Evolutionary conservation across 2,113 vertebrate species (phyloP).

Genomic region (Channa argus): DNA sequence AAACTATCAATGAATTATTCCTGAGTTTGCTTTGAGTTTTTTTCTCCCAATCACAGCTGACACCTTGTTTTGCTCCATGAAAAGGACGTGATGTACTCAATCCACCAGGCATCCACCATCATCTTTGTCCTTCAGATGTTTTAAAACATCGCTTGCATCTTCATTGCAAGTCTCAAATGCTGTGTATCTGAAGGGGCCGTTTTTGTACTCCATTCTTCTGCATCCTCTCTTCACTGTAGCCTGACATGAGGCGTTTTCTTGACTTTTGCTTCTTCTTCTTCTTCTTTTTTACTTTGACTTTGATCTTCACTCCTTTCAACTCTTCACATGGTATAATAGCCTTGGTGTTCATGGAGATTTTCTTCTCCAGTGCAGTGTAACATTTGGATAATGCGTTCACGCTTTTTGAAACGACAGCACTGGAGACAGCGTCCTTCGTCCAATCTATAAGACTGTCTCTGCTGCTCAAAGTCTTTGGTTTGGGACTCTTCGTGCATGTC

Average conservation of each 20-base stretch:
- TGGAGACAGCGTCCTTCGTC: slow-evolving; percentile 54
- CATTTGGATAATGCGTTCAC: slow-evolving; percentile 67
- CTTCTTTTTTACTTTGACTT: slow-evolving; percentile 50
- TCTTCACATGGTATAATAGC: slow-evolving; percentile 67
- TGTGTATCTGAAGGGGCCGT: slow-evolving; percentile 28
- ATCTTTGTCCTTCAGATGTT: background rate
- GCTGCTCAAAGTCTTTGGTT: slow-evolving; percentile 40
- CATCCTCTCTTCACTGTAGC: slow-evolving; percentile 52
- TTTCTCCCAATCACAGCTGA: background rate
- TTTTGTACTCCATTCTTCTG: slow-evolving; percentile 44
- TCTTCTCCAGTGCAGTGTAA: slow-evolving; percentile 51
- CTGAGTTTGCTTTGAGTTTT: background rate
- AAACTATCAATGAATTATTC: background rate
- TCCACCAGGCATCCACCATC: background rate
- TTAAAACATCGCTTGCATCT: slow-evolving; percentile 11
- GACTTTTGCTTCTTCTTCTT: slow-evolving; percentile 12
- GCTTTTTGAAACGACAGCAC: slow-evolving; percentile 61
- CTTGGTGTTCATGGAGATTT: slow-evolving; percentile 72
- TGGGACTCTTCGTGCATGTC: slow-evolving; percentile 36
- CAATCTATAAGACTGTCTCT: slow-evolving; percentile 38
- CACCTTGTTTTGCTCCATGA: slow-evolving; percentile 5
- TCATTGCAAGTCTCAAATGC: slow-evolving; percentile 27
- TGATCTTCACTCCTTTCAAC: slow-evolving; percentile 71
- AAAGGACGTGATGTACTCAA: slow-evolving; percentile 10
- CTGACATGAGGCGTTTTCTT: slow-evolving; percentile 30